Conservation (phyloP, 2,888 invertebrate species). For the Diaphora mendica region DNA sequence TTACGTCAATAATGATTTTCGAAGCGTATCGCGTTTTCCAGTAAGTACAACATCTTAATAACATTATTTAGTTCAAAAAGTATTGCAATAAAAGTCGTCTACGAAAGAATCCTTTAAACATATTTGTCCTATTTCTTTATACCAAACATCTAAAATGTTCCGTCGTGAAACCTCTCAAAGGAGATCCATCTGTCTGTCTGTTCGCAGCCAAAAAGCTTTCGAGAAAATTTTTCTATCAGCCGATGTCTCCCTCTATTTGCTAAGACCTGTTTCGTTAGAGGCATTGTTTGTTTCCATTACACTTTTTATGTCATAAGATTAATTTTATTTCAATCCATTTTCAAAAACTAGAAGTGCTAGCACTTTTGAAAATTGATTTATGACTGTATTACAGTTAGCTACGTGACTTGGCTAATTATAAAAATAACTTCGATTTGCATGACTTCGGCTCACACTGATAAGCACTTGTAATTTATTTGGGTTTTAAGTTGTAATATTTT, state of each 20-base stretch:
- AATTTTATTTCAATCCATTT: not conserved
- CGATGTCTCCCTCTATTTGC: constrained; percentile 85
- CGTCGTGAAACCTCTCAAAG: constrained; percentile 61
- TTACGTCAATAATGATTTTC: not conserved
- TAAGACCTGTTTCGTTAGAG: constrained; percentile 85
- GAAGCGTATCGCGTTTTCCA: not conserved
- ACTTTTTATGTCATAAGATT: not conserved
- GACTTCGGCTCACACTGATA: too few species aligned
- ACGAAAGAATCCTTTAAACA: constrained; percentile 28
- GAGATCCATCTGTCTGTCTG: constrained; percentile 63
- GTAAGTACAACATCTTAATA: not conserved
- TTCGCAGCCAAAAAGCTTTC: constrained; percentile 73
- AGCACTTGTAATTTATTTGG: too few species aligned
- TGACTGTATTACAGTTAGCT: not conserved
- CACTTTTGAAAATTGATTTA: not conserved
- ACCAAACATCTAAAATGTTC: constrained; percentile 53
- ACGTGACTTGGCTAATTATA: too few species aligned
- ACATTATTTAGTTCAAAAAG: not conserved
- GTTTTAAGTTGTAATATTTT: too few species aligned
- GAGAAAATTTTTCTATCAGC: constrained; percentile 80
- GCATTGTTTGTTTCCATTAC: constrained; percentile 66
- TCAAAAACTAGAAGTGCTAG: not conserved
- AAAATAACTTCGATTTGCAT: too few species aligned
- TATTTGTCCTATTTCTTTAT: constrained; percentile 51
- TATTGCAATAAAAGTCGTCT: constrained; percentile 17